Evolutionary conservation across 2,113 vertebrate genomes (phyloP), one percentile per base, ranked within the genome.

Genomic region (Cynoglossus semilaevis): DNA sequence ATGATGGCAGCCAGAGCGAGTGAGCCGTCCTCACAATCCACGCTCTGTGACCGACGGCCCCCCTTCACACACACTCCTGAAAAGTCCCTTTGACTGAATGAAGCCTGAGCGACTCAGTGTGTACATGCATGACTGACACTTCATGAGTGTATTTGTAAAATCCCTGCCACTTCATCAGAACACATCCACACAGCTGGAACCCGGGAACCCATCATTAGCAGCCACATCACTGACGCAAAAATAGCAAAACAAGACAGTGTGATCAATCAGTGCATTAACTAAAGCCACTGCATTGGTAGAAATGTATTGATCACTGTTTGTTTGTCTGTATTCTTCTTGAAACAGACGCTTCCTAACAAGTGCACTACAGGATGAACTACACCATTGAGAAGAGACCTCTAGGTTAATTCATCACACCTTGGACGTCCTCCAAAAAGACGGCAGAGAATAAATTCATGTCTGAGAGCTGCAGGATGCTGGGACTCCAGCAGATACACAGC

Each of bases 341-440:
- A 70, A 51, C 41, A 29, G 8, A 9, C 47, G 40, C 52, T 72
- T 47, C 38, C 58, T 67, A 49, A 66, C 68, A 19, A 50, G 22
- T 41, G 42, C 62, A 36, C 50, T 51, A 19, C 50, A 64, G 48
- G 11, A n/a, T 54, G 40, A 70, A 56, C 51, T 72, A 44, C 63
- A 52, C 48, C 43, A 38, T 0, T 9, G 42, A 61, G 54, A 41
- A 41, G 64, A 76, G 50, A 64, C 57, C 47, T 68, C 44, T 47
- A 53, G 63, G 78, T 60, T 61, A 71, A 83, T 78, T 74, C 67
- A 73, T 77, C 74, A 73, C 58, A 51, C 19, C 43, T 67, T 88
- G 88, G 88, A 85, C n/a, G 59, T 65, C 69, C 67, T 85, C 87
- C 85, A 88, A 80, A 70, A 55, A 46, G 56, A 74, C 75, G 9